Evolutionary conservation across 1,140 invertebrate genomes (phyloP).

Genomic region (Lysiphlebus fabarum): DNA sequence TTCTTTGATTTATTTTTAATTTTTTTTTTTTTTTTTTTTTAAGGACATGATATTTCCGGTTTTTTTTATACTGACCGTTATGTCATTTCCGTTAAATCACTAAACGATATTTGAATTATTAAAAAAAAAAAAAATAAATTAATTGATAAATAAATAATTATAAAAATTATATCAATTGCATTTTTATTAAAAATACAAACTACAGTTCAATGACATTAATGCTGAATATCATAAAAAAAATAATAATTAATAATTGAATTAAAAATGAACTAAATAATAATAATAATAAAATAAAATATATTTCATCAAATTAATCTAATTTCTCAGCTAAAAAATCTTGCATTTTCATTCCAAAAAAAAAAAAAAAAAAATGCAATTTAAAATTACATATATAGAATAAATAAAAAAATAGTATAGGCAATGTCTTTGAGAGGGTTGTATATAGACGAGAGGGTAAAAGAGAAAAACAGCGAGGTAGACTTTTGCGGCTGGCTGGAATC

Average conservation of each 20-base stretch:
- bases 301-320: too few relatives aligned
- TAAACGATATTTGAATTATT: conserved; percentile 9
- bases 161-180: too few relatives aligned
- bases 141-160: background rate
- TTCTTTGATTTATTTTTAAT: conserved; percentile 1
- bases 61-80: conserved; percentile 7
- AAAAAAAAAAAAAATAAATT: conserved; percentile 1
- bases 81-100: conserved; percentile 13
- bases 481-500: conserved; percentile 29
- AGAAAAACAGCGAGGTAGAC: background rate
- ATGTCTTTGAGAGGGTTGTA: background rate
- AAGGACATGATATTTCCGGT: background rate
- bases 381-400: conserved; percentile 14
- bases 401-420: background rate
- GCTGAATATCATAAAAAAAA: too few relatives aligned
- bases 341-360: conserved; percentile 3
- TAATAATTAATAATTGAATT: too few relatives aligned
- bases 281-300: too few relatives aligned
- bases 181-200: too few relatives aligned
- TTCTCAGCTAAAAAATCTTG: too few relatives aligned
- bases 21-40: background rate
- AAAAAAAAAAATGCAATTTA: conserved; percentile 15
- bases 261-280: too few relatives aligned
- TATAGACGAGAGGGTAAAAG: conserved; percentile 4
- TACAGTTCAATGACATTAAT: too few relatives aligned